Evolutionary conservation across 2,113 vertebrate species (phyloP).

Genomic region (Suncus etruscus): DNA sequence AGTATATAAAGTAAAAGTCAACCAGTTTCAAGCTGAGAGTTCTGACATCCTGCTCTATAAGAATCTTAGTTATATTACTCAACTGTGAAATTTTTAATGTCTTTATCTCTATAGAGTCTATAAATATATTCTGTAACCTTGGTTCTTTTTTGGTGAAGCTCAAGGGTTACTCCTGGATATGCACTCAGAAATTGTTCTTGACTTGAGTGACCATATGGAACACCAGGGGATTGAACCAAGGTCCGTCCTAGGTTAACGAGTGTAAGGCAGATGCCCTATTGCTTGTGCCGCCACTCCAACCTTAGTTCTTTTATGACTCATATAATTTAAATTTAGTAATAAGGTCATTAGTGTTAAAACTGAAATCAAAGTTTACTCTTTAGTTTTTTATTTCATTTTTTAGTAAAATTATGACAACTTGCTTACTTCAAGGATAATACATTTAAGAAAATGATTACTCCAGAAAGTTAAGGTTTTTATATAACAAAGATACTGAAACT

Average conservation of each 20-base stretch:
- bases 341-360: background rate
- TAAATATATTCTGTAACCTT: constrained; percentile 37
- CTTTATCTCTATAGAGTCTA: background rate
- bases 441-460: background rate
- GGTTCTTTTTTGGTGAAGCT: constrained; percentile 1
- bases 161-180: no score
- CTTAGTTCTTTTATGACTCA: no score
- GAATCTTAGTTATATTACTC: constrained; percentile 7
- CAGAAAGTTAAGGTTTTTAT: constrained; percentile 17
- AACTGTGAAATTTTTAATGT: constrained; percentile 11
- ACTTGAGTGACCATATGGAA: no score
- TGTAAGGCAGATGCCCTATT: no score
- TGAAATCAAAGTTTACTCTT: background rate
- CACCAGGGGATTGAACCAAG: no score
- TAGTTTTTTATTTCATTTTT: background rate
- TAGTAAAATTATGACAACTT: background rate
- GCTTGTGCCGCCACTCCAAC: no score
- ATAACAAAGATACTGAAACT: background rate
- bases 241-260: no score
- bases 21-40: background rate
- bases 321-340: background rate
- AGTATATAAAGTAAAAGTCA: background rate
- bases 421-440: background rate
- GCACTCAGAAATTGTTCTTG: no score
- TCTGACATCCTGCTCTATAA: background rate